phyloP scores from a whole-genome alignment of 2,888 invertebrate species.

The Drosophila falleni region DNA sequence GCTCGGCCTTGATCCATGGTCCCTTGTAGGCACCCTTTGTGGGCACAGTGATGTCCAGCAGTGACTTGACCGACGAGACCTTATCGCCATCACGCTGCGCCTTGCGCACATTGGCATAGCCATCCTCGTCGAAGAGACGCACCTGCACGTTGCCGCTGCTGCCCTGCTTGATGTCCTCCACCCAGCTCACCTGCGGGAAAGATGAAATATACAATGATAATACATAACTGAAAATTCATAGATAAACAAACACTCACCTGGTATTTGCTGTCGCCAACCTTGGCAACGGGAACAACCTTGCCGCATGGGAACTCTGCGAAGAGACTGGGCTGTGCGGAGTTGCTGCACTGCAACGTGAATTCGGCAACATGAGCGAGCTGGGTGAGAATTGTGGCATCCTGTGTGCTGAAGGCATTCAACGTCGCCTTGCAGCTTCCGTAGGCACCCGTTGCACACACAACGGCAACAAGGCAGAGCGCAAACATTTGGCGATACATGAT shows the following conservation, averaged over 20 bases:
- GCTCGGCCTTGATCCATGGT: conserved; percentile 96
- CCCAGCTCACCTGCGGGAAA: conserved; percentile 94
- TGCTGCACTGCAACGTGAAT: conserved; percentile 93
- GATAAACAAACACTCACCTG: conserved; percentile 88
- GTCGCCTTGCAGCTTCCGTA: conserved; percentile 88
- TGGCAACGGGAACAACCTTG: conserved; percentile 93
- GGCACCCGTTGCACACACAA: conserved; percentile 60
- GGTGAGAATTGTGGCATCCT: conserved; percentile 96
- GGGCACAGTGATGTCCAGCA: conserved; percentile 89
- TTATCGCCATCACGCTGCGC: conserved; percentile 91
- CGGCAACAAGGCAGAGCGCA: conserved; percentile 64
- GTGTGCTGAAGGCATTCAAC: conserved; percentile 94
- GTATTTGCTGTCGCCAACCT: conserved; percentile 91
- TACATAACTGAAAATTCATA: too few relatives aligned
- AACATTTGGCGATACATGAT: conserved; percentile 75
- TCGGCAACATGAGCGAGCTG: conserved; percentile 96
- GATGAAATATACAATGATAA: too few relatives aligned
- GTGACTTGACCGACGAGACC: conserved; percentile 88
- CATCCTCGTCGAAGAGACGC: conserved; percentile 96
- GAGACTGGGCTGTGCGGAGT: conserved; percentile 89
- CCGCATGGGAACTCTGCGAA: conserved; percentile 95
- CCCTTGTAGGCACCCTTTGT: conserved; percentile 95
- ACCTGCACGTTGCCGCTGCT: conserved; percentile 93
- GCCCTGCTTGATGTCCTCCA: conserved; percentile 93
- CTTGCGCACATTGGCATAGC: conserved; percentile 94